Percentiles rank a stretch among this genome's conserved stretches.
Conservation (phyloP, 2,888 invertebrate genomes). For the Archips xylosteana region DNA sequence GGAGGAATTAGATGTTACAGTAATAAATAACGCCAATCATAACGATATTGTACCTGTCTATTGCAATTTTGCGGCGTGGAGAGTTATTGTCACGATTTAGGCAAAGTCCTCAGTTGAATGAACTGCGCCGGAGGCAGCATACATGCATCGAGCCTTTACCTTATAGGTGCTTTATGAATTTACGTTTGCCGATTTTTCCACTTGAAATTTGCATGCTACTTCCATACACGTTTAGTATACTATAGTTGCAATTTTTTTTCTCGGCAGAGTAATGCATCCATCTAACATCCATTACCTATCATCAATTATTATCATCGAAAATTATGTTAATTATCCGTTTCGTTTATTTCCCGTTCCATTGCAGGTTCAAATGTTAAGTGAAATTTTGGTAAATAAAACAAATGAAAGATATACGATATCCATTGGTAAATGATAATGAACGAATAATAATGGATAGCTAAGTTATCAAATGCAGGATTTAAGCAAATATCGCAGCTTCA, state of each 20-base stretch:
- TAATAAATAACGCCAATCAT: conserved; percentile 38
- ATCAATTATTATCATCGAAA: too few relatives aligned
- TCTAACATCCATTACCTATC: too few relatives aligned
- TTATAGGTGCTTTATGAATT: not conserved
- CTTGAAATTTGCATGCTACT: not conserved
- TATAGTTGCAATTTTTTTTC: too few relatives aligned
- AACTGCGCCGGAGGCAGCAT: not conserved
- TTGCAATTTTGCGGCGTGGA: conserved; percentile 17
- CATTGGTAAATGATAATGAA: not conserved
- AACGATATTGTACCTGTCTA: conserved; percentile 33
- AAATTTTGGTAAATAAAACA: too few relatives aligned
- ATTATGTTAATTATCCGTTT: too few relatives aligned
- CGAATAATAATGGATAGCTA: not conserved
- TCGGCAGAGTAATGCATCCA: too few relatives aligned
- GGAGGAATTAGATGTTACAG: conserved; percentile 25
- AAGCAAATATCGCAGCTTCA: not conserved
- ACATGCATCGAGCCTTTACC: not conserved
- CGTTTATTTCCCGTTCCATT: too few relatives aligned
- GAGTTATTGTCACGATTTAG: conserved; percentile 32
- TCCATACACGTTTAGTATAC: not conserved
- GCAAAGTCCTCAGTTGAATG: conserved; percentile 24
- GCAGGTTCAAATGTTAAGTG: not conserved
- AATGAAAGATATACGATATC: too few relatives aligned
- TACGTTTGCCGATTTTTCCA: not conserved
- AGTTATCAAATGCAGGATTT: conserved; percentile 1